phyloP scores from a whole-genome alignment of 2,888 invertebrate genomes.

The Empis livida region DNA sequence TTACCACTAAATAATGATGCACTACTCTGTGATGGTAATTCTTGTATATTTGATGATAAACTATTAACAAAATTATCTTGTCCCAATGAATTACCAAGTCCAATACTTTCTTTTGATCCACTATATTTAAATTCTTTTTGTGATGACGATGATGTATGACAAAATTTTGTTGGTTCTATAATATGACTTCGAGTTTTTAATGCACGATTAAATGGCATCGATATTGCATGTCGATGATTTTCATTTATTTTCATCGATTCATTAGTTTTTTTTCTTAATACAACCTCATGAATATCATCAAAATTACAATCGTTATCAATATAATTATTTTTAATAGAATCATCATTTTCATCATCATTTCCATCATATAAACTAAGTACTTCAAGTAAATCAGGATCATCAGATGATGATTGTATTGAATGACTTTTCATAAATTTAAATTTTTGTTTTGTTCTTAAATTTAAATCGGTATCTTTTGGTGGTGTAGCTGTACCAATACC shows the following conservation, averaged over 20 bases:
- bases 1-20: constrained; percentile 34
- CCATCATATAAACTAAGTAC: constrained; percentile 32
- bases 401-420: constrained; percentile 30
- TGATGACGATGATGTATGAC: constrained; percentile 5
- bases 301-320: constrained; percentile 13
- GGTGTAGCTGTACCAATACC: constrained; percentile 34
- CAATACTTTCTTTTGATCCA: constrained; percentile 15
- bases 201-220: constrained; percentile 17
- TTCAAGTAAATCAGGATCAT: constrained; percentile 33
- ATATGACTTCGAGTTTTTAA: constrained; percentile 30
- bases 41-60: constrained; percentile 27
- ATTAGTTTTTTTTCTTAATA: constrained; percentile 27
- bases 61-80: constrained; percentile 4
- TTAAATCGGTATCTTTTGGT: constrained; percentile 27
- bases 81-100: background rate
- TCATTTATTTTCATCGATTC: constrained; percentile 10
- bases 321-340: constrained; percentile 20
- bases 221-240: constrained; percentile 11
- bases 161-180: constrained; percentile 19
- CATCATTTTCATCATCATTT: constrained; percentile 22
- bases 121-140: constrained; percentile 16
- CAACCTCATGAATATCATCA: constrained; percentile 16
- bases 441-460: constrained; percentile 13
- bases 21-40: constrained; percentile 35
- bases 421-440: constrained; percentile 32